phyloP scores from a whole-genome alignment of 2,797 vertebrate species.

The Acipenser transmontanus region DNA sequence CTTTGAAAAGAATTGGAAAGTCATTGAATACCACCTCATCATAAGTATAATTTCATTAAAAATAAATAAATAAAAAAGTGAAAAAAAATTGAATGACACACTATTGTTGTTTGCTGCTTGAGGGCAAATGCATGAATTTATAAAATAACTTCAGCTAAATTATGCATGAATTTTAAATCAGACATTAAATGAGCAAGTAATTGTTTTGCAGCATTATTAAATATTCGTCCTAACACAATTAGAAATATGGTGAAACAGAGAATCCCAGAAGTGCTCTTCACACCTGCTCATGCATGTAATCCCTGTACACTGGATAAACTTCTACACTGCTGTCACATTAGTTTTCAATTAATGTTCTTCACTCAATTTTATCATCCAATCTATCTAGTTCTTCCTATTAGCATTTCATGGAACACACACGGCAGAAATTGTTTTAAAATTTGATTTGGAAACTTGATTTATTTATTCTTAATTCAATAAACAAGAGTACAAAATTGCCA shows the following conservation, averaged over 20 bases:
- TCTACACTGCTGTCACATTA: conserved; percentile 53
- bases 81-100: background rate
- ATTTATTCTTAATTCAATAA: conserved; percentile 17
- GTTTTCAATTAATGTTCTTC: conserved; percentile 54
- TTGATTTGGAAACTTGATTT: conserved; percentile 13
- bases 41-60: background rate
- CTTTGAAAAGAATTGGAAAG: background rate
- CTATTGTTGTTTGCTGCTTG: conserved; percentile 45
- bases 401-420: conserved; percentile 16
- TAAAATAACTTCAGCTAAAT: conserved; percentile 62
- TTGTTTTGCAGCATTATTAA: conserved; percentile 65
- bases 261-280: conserved; percentile 49
- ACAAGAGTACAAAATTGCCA: conserved; percentile 8
- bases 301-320: conserved; percentile 49
- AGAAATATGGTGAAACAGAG: conserved; percentile 46
- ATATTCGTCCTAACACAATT: conserved; percentile 61
- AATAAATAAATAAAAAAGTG: background rate
- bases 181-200: conserved; percentile 64
- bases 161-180: conserved; percentile 70
- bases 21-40: background rate
- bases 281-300: conserved; percentile 51
- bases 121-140: conserved; percentile 56
- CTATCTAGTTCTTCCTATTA: conserved; percentile 20
- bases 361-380: conserved; percentile 43
- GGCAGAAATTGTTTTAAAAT: conserved; percentile 14